Conservation (phyloP, 2,113 vertebrate species). For the Vimba vimba region DNA sequence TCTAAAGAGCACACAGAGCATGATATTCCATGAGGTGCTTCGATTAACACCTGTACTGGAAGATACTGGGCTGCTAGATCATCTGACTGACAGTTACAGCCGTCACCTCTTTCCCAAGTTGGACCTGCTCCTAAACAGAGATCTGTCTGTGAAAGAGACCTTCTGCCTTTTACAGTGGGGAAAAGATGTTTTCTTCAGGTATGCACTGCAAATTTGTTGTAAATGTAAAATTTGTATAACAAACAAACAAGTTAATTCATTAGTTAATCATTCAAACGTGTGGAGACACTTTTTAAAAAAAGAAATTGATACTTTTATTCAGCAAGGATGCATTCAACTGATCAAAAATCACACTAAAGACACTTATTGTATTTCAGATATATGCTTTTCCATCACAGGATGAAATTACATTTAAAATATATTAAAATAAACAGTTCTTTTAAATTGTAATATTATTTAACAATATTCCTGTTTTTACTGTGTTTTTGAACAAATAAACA, state of each 20-base stretch:
- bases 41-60: conserved; percentile 23
- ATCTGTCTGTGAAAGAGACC: conserved; percentile 5
- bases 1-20: background rate
- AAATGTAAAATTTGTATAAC: background rate
- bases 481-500: background rate
- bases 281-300: background rate
- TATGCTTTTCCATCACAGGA: background rate
- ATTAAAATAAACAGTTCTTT: background rate
- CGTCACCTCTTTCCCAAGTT: conserved; percentile 40
- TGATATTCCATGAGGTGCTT: background rate
- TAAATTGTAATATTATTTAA: background rate
- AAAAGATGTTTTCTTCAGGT: conserved; percentile 60
- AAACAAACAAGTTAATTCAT: background rate
- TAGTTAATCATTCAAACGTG: background rate
- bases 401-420: background rate
- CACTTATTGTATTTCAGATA: background rate
- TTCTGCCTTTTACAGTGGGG: conserved; percentile 60
- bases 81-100: conserved; percentile 49
- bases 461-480: background rate
- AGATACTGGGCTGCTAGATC: background rate
- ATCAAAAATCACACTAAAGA: background rate
- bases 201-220: background rate
- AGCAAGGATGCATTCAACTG: background rate
- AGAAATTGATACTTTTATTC: background rate
- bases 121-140: conserved; percentile 46